A percentile compares a stretch with the other conserved stretches of the same genome.
Conservation (phyloP, 2,888 invertebrate genomes). For the Scelioninae gen. 1 region DNA sequence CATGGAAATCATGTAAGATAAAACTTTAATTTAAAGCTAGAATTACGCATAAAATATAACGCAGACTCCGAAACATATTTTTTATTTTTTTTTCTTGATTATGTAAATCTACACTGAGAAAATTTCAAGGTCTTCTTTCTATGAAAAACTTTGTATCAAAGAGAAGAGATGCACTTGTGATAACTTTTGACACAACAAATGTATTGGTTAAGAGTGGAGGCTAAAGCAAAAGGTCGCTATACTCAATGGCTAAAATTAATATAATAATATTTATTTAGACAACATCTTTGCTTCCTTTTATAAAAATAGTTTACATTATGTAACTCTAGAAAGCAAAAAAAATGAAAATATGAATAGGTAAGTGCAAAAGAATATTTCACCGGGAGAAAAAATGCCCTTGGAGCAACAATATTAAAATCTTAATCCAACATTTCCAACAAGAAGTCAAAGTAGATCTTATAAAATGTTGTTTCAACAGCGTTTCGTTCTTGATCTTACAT, state of each 20-base stretch:
- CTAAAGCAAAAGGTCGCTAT: constrained; percentile 28
- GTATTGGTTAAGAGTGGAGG: constrained; percentile 29
- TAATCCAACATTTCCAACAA: too few species aligned
- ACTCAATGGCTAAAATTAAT: constrained; percentile 15
- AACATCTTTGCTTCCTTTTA: background rate
- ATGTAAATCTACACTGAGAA: constrained; percentile 43
- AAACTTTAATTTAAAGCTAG: background rate
- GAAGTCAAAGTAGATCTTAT: too few species aligned
- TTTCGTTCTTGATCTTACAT: too few species aligned
- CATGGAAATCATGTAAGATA: constrained; percentile 4
- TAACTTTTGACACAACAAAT: constrained; percentile 53
- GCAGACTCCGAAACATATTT: constrained; percentile 19
- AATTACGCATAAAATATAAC: background rate
- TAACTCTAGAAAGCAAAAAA: background rate
- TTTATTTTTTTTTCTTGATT: constrained; percentile 29
- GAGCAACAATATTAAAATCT: too few species aligned
- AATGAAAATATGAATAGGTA: background rate
- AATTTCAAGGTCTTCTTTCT: constrained; percentile 43
- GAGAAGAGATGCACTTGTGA: constrained; percentile 48
- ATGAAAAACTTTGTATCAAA: constrained; percentile 24
- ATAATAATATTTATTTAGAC: constrained; percentile 12
- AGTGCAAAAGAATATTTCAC: background rate
- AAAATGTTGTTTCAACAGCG: too few species aligned
- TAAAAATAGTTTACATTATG: background rate
- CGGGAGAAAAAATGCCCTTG: too few species aligned